Base-by-base conservation (phyloP, 2,888 invertebrate species). In the Spicauda simplicius region DNA sequence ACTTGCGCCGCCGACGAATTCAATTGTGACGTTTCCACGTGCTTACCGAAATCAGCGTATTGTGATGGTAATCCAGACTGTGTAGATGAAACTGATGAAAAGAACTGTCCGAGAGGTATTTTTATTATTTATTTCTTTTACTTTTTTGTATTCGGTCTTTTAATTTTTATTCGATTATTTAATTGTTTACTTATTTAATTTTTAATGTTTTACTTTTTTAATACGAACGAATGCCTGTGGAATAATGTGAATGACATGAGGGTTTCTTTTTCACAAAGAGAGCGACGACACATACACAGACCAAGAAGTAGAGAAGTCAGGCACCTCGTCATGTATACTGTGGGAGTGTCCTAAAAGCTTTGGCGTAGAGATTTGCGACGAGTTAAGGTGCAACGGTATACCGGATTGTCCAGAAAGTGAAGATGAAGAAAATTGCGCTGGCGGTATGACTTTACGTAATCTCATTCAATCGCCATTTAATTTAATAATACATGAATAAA, bases 11-110 rank as follows among this genome's bases (percentile, higher is more conserved):
- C 73, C 0, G 77, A 77, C 59, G 82, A 88, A 69, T 74, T 54
- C 25, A 19, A 30, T 12, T 54, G 54, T n/a, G 25, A 54, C 54
- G 25, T 12, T 14, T 12, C 19, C 6, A 20, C 10, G 5, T 55
- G 55, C 16, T 10, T 55, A n/a, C 55, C 55, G 16, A n/a, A n/a
- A 30, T 6, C 25, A 16, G 6, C 19, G 30, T 76, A 87, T 52
- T 94, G 94, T 76, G 87, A 95, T 76, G 84, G 90, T 19, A 71
- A 69, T 4, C 50, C 6, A 0, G 93, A 94, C 25, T 94, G 94
- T 72, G 70, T 70, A 52, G 94, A 95, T 74, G 87, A 86, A n/a
- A 85, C 90, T 0, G 91, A 90, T 65, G 91, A 91, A 73, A 63
- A 59, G 3, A 72, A 76, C 59, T 90, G 90, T 71, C 72, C 74